Percentiles rank a stretch among this genome's conserved stretches.
These are phyloP conservation scores for Acestrorhynchus altus DNA, from an alignment of 2,797 vertebrate genomes.

Conservation along the genomic window DNA sequence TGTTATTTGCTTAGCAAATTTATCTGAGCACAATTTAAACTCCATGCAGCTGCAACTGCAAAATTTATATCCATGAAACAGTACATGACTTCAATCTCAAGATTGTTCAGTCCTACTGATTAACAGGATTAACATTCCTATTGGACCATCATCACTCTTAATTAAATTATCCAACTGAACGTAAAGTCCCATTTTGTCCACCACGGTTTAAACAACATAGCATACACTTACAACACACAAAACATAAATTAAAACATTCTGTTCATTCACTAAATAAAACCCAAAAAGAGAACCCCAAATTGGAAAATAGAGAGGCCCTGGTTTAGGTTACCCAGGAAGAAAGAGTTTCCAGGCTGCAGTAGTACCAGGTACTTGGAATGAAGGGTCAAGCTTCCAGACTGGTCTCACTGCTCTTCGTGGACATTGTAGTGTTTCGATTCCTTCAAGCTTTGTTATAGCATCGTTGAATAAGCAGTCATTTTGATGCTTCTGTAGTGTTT, in stretches of 20 bases:
- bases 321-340: constrained; percentile 16
- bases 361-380: neutral
- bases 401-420: constrained; percentile 4
- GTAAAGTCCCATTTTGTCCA: neutral
- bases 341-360: constrained; percentile 34
- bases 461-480: constrained; percentile 19
- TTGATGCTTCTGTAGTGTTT: constrained; percentile 37
- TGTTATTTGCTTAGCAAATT: too few species aligned
- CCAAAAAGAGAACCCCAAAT: neutral
- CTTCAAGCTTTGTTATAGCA: constrained; percentile 33
- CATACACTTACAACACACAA: neutral
- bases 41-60: neutral
- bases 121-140: neutral
- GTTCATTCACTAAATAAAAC: neutral
- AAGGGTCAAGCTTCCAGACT: neutral
- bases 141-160: constrained; percentile 1
- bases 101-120: neutral
- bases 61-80: too few species aligned
- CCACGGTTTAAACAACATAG: neutral
- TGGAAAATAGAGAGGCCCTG: constrained; percentile 5
- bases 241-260: constrained; percentile 18
- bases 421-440: constrained; percentile 16
- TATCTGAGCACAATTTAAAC: neutral
- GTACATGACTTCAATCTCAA: neutral
- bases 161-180: neutral